Percentiles rank a stretch among this genome's conserved stretches.
These are phyloP conservation scores for Aphidius gifuensis DNA, from an alignment of 1,140 invertebrate genomes.

Conservation along the genomic window DNA sequence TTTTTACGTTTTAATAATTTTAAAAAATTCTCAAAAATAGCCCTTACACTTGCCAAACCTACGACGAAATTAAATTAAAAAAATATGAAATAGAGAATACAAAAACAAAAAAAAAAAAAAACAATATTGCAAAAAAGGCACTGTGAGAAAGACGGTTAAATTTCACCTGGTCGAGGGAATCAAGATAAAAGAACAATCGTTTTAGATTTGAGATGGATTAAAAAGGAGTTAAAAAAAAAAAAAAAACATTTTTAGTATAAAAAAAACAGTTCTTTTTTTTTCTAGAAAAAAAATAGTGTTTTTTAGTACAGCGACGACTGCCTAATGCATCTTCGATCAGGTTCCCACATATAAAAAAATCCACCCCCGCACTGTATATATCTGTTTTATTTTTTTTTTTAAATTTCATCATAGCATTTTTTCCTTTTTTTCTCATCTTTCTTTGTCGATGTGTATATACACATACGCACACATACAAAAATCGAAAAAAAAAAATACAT, in stretches of 20 bases:
- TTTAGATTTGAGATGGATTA: slow-evolving; percentile 25
- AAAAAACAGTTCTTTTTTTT: too few species aligned
- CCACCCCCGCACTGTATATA: slow-evolving; percentile 47
- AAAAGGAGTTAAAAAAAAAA: slow-evolving; percentile 14
- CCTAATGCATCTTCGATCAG: slow-evolving; percentile 33
- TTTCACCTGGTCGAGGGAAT: slow-evolving; percentile 15
- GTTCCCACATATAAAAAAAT: slow-evolving; percentile 52
- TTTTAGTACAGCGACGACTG: slow-evolving; percentile 16
- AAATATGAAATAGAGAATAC: not conserved
- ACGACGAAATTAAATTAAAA: too few species aligned
- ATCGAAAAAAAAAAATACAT: too few species aligned
- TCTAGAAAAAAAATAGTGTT: slow-evolving; percentile 12
- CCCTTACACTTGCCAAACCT: too few species aligned
- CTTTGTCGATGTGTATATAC: not conserved
- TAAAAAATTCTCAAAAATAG: too few species aligned
- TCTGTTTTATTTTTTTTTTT: slow-evolving; percentile 1
- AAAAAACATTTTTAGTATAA: not conserved
- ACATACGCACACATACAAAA: too few species aligned
- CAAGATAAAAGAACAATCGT: slow-evolving; percentile 22
- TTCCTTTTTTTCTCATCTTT: not conserved
- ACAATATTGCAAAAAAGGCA: slow-evolving; percentile 1
- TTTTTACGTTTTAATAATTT: too few species aligned
- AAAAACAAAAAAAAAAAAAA: not conserved
- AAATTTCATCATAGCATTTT: not conserved
- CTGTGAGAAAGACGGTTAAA: slow-evolving; percentile 11